phyloP scores from a whole-genome alignment of 1,140 invertebrate species.

The Drosophila kikkawai region DNA sequence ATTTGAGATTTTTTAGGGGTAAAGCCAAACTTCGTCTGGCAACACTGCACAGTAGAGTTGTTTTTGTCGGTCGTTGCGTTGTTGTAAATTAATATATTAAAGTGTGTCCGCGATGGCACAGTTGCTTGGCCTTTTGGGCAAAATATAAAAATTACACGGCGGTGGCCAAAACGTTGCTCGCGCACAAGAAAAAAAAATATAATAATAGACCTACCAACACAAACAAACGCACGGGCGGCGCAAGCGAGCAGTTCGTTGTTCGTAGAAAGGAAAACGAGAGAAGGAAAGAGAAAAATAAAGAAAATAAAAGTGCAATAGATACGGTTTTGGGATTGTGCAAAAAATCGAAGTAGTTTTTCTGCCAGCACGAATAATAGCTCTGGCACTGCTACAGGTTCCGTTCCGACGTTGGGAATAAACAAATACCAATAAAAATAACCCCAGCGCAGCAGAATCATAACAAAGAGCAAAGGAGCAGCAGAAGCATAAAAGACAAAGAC shows the following conservation, averaged over 20 bases:
- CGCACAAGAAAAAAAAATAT: constrained; percentile 49
- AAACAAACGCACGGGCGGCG: constrained; percentile 43
- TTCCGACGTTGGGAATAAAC: constrained; percentile 69
- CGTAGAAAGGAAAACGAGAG: constrained; percentile 28
- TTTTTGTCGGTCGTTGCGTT: not conserved
- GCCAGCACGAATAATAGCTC: constrained; percentile 61
- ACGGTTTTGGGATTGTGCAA: constrained; percentile 51
- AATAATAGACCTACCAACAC: constrained; percentile 70
- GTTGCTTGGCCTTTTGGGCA: not conserved
- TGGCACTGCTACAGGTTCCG: constrained; percentile 44
- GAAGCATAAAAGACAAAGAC: constrained; percentile 40
- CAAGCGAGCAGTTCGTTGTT: constrained; percentile 31
- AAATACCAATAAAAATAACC: constrained; percentile 44
- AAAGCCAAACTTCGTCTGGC: too few species aligned
- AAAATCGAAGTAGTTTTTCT: constrained; percentile 61
- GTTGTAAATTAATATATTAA: constrained; percentile 9
- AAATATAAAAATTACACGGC: constrained; percentile 25
- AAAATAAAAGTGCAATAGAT: constrained; percentile 72
- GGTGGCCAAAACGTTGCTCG: constrained; percentile 16
- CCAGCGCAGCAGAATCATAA: constrained; percentile 43
- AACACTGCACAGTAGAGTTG: not conserved
- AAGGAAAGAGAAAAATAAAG: constrained; percentile 34
- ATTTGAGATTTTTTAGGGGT: too few species aligned
- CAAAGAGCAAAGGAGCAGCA: constrained; percentile 31
- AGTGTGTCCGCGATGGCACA: constrained; percentile 5